These are phyloP conservation scores for Saguinus midas DNA, from an alignment of 2,113 vertebrate species.

Conservation along the genomic window DNA sequence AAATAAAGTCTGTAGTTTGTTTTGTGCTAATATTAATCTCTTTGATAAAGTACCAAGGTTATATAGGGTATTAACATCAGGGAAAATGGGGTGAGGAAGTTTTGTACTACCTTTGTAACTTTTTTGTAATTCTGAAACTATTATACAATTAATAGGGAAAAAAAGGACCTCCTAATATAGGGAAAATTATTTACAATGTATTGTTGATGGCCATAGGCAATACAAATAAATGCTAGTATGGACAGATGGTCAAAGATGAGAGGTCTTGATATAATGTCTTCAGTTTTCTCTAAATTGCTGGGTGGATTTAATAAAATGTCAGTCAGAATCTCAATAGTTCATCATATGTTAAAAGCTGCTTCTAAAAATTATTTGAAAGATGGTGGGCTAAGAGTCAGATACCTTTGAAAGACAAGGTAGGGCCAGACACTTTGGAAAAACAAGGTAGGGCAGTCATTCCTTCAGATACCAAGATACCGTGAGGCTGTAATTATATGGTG, in stretches of 20 bases:
- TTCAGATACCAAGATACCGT: not conserved
- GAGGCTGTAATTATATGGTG: not conserved
- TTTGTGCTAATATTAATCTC: not conserved
- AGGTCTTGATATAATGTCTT: not conserved
- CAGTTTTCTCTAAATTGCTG: conserved; percentile 18
- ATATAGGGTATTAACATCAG: not conserved
- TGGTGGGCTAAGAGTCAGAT: not conserved
- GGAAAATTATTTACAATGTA: not conserved
- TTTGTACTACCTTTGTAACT: not conserved
- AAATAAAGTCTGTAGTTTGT: not conserved
- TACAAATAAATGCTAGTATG: not conserved
- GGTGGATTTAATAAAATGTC: conserved; percentile 23
- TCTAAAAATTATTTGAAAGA: conserved; percentile 7
- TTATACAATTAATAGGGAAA: not conserved
- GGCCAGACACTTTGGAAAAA: not conserved
- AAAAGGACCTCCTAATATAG: not conserved
- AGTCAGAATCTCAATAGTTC: not conserved
- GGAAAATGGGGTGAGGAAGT: not conserved
- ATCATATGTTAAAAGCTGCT: conserved; percentile 17
- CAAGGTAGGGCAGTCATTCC: not conserved
- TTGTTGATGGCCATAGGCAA: not conserved
- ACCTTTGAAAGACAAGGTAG: not conserved
- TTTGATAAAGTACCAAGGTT: not conserved
- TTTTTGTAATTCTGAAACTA: not conserved
- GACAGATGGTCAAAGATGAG: not conserved